phyloP scores from a whole-genome alignment of 2,888 invertebrate genomes.

The Helicoverpa assulta region DNA sequence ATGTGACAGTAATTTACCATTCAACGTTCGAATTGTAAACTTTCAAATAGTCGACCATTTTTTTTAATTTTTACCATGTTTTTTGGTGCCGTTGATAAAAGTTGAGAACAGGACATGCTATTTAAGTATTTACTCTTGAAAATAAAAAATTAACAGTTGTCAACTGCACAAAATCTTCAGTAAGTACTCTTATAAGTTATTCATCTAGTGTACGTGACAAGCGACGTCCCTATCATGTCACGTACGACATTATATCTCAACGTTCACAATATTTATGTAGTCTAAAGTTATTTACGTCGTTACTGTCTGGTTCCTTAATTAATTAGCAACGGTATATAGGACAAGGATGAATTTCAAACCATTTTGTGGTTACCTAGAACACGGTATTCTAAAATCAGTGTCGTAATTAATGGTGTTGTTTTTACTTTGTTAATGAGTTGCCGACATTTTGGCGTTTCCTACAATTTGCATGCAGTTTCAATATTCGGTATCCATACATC shows the following conservation, averaged over 20 bases:
- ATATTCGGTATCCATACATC: too few species aligned
- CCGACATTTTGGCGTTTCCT: neutral
- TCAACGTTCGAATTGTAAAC: neutral
- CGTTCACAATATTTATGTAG: constrained; percentile 61
- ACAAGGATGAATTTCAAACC: constrained; percentile 66
- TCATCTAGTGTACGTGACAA: constrained; percentile 14
- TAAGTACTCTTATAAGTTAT: neutral
- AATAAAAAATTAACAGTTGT: too few species aligned
- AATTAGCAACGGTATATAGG: constrained; percentile 68
- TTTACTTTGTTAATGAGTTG: neutral
- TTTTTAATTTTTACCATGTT: neutral
- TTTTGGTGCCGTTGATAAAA: too few species aligned
- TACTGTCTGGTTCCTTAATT: constrained; percentile 72
- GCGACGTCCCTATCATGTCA: constrained; percentile 23
- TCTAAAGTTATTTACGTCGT: constrained; percentile 62
- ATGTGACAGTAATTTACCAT: neutral
- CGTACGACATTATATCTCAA: constrained; percentile 45
- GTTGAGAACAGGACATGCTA: too few species aligned
- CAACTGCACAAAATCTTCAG: too few species aligned
- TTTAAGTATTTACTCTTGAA: too few species aligned
- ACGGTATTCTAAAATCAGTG: constrained; percentile 34
- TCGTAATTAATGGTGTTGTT: constrained; percentile 26
- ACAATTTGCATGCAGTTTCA: neutral
- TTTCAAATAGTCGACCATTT: neutral
- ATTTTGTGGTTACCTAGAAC: constrained; percentile 50